Percentiles rank a stretch among this genome's conserved stretches.
These are phyloP conservation scores for Lepus europaeus DNA, from an alignment of 2,113 vertebrate species.

Conservation along the genomic window DNA sequence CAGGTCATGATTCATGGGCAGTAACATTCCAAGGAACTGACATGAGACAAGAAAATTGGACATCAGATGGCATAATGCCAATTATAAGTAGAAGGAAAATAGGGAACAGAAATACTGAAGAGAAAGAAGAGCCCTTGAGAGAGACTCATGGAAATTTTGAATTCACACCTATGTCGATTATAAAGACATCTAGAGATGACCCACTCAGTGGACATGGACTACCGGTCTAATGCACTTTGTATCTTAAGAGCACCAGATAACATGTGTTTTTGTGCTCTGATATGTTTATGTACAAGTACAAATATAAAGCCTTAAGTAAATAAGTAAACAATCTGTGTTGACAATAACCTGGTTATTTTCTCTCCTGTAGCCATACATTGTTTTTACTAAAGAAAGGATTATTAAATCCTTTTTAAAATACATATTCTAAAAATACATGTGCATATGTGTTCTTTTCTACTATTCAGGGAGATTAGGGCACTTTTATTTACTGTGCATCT, in stretches of 20 bases:
- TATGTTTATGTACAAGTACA: neutral
- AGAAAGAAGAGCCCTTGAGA: constrained; percentile 28
- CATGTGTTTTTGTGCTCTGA: neutral
- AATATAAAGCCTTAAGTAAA: neutral
- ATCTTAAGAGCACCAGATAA: neutral
- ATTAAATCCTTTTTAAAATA: neutral
- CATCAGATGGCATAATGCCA: constrained; percentile 21
- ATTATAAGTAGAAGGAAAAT: constrained; percentile 36
- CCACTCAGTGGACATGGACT: neutral
- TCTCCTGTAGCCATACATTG: constrained; percentile 9
- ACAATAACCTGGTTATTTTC: neutral
- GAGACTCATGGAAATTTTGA: neutral
- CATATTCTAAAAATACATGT: neutral
- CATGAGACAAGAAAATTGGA: constrained; percentile 17
- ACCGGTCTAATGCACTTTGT: neutral
- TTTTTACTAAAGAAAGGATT: constrained; percentile 44
- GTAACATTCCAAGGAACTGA: constrained; percentile 38
- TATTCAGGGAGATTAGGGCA: no score
- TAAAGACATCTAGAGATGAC: no score
- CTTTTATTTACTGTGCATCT: no score
- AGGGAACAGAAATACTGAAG: neutral
- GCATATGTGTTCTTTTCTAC: no score
- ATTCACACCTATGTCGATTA: neutral
- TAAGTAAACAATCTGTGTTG: neutral
- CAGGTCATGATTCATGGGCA: neutral